phyloP scores from a whole-genome alignment of 2,113 vertebrate genomes.

The Oncorhynchus masou region DNA sequence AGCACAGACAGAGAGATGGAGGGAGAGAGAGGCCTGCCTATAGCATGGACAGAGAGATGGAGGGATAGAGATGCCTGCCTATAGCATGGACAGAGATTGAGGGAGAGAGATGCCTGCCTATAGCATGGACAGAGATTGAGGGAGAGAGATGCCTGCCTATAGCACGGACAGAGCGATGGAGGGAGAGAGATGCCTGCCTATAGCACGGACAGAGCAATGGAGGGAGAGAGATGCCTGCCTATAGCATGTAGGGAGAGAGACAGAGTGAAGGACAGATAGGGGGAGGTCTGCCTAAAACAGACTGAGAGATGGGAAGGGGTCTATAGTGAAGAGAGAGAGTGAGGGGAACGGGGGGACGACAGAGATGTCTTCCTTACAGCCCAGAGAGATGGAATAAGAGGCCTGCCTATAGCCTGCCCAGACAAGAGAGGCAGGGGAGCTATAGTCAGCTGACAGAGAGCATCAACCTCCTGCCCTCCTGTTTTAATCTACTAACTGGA shows the following conservation, averaged over 20 bases:
- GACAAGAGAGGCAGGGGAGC: constrained; percentile 1
- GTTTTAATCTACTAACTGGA: constrained; percentile 68
- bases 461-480: background rate
- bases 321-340: background rate
- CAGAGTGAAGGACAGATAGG: too few relatives aligned
- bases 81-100: too few relatives aligned
- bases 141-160: too few relatives aligned
- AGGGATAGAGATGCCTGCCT: background rate
- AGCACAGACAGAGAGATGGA: background rate
- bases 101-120: too few relatives aligned
- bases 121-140: too few relatives aligned
- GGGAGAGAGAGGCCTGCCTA: background rate
- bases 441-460: background rate
- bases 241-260: background rate
- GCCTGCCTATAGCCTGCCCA: constrained; percentile 10
- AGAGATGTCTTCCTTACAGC: background rate
- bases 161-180: too few relatives aligned
- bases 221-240: background rate
- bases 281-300: background rate
- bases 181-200: too few relatives aligned
- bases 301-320: background rate
- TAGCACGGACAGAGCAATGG: too few relatives aligned
- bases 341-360: background rate
- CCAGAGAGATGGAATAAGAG: background rate
- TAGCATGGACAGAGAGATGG: background rate